These are phyloP conservation scores for Encarsia formosa DNA, from an alignment of 2,888 invertebrate genomes.

Conservation along the genomic window DNA sequence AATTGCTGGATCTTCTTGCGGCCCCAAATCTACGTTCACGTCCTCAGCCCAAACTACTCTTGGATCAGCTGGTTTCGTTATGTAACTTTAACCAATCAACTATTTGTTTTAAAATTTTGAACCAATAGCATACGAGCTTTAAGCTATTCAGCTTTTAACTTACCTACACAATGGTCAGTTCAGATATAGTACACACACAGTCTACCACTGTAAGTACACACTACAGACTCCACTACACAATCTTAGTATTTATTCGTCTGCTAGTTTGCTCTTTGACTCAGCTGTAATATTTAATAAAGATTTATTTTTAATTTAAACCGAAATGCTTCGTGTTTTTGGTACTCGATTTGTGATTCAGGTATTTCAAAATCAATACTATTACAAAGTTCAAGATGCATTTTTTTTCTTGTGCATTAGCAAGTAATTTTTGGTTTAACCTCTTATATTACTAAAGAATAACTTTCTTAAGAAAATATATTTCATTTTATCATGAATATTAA, in stretches of 20 bases:
- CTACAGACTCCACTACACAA: no score
- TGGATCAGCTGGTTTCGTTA: constrained; percentile 24
- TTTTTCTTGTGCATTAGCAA: background rate
- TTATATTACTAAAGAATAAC: no score
- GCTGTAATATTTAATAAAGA: background rate
- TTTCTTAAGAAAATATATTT: no score
- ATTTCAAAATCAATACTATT: background rate
- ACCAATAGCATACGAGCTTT: constrained; percentile 8
- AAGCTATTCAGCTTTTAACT: background rate
- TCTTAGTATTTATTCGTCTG: background rate
- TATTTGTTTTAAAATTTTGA: constrained; percentile 1
- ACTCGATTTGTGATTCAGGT: constrained; percentile 1
- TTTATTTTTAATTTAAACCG: background rate
- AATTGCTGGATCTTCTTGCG: no score
- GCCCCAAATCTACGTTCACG: background rate
- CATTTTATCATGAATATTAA: no score
- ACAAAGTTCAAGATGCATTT: background rate
- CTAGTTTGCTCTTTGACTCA: background rate
- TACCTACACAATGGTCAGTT: background rate
- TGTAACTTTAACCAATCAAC: constrained; percentile 22
- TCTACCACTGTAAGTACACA: no score
- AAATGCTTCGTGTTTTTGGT: background rate
- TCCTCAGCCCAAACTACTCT: background rate
- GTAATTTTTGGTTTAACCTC: no score
- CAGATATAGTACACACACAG: background rate